Evolutionary conservation across 2,888 invertebrate genomes (phyloP).

Genomic region (Cheilosia vulpina): DNA sequence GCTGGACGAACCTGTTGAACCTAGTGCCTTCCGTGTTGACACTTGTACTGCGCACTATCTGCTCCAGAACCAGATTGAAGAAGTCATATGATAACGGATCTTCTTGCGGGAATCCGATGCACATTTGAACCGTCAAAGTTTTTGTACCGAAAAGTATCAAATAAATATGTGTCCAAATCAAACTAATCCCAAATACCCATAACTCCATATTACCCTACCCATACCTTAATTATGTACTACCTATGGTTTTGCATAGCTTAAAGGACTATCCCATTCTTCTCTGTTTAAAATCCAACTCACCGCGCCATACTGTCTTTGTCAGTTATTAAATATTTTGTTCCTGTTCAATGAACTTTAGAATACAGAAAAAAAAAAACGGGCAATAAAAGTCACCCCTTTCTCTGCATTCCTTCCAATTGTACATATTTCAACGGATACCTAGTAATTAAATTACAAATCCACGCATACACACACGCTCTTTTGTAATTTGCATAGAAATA

Average conservation of each 20-base stretch:
- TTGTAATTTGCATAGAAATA: constrained; percentile 17
- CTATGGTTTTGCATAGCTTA: constrained; percentile 16
- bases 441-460: constrained; percentile 50
- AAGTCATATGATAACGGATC: no score
- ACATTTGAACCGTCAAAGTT: no score
- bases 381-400: not conserved
- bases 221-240: constrained; percentile 18
- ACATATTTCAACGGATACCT: constrained; percentile 3
- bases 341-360: constrained; percentile 34
- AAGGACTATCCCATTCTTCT: constrained; percentile 19
- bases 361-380: not conserved
- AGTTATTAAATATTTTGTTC: constrained; percentile 11
- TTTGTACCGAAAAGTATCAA: no score
- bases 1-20: no score
- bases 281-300: not conserved
- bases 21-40: no score
- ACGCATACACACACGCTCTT: not conserved
- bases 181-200: not conserved
- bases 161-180: no score
- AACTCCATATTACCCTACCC: not conserved
- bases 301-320: not conserved
- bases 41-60: no score
- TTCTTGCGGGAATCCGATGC: no score
- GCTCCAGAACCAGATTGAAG: no score
- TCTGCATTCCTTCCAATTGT: not conserved